Evolutionary conservation across 2,888 invertebrate genomes (phyloP).

Genomic region (Hesperia comma): DNA sequence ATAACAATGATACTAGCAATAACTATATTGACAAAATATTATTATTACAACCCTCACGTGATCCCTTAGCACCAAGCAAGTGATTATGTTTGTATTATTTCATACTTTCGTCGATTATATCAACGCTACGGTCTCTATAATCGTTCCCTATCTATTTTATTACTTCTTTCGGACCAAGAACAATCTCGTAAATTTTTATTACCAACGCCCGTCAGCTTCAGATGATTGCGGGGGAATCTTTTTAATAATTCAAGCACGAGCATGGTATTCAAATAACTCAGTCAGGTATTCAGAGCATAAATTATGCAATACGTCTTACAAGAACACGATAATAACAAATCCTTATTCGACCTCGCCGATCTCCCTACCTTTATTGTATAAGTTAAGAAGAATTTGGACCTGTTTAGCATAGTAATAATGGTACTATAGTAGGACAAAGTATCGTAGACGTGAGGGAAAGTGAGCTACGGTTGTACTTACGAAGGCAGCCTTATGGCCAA

Average conservation of each 20-base stretch:
- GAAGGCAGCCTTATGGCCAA: slow-evolving; percentile 7
- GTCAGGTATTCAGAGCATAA: slow-evolving; percentile 50
- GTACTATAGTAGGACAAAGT: slow-evolving; percentile 42
- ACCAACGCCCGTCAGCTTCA: slow-evolving; percentile 8
- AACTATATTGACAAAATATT: too few species aligned
- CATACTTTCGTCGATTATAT: not conserved
- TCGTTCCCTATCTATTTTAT: slow-evolving; percentile 6
- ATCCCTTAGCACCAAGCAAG: too few species aligned
- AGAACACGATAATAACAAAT: slow-evolving; percentile 43
- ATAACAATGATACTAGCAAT: too few species aligned
- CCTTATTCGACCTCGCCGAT: slow-evolving; percentile 40
- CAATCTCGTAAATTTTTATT: slow-evolving; percentile 31
- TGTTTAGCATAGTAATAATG: slow-evolving; percentile 57
- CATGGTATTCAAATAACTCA: slow-evolving; percentile 46
- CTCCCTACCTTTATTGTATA: slow-evolving; percentile 38
- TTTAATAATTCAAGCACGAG: slow-evolving; percentile 39
- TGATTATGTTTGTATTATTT: not conserved
- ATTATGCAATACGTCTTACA: slow-evolving; percentile 45
- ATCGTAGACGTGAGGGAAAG: slow-evolving; percentile 49
- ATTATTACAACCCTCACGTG: too few species aligned
- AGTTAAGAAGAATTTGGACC: slow-evolving; percentile 39
- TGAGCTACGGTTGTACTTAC: slow-evolving; percentile 30
- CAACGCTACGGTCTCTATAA: not conserved
- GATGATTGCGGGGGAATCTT: slow-evolving; percentile 27
- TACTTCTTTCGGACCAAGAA: slow-evolving; percentile 5